A percentile compares a stretch with the other conserved stretches of the same genome.
Evolutionary conservation across 1,140 invertebrate species (phyloP).

Genomic region (Meloidogyne hapla): DNA sequence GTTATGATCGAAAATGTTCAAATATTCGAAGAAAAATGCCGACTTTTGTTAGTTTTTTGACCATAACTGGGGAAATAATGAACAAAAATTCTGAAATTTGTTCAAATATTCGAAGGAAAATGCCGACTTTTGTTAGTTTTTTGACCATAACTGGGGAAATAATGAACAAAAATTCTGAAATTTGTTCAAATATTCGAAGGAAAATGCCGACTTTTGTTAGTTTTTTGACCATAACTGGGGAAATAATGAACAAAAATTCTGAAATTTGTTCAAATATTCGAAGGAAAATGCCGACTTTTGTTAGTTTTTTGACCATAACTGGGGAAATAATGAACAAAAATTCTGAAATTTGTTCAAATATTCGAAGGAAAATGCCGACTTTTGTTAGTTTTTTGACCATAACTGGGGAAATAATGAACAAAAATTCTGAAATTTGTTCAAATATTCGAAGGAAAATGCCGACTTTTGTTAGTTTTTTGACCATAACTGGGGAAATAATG

Average conservation of each 20-base stretch:
- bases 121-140: neutral
- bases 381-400: too few relatives aligned
- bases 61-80: too few relatives aligned
- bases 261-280: neutral
- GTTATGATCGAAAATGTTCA: too few relatives aligned
- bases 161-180: constrained; percentile 1
- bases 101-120: neutral
- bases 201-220: neutral
- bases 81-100: neutral
- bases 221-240: neutral
- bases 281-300: neutral
- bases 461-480: neutral
- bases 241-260: constrained; percentile 1
- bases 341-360: neutral
- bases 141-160: neutral
- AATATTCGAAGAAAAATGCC: too few relatives aligned
- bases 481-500: neutral
- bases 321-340: neutral
- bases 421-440: neutral
- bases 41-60: too few relatives aligned
- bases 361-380: too few relatives aligned
- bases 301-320: neutral
- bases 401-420: neutral
- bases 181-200: neutral
- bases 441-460: too few relatives aligned